Evolutionary conservation across 2,113 vertebrate species (phyloP), one percentile per base, ranked within the genome.

Genomic region (Odontesthes bonariensis): DNA sequence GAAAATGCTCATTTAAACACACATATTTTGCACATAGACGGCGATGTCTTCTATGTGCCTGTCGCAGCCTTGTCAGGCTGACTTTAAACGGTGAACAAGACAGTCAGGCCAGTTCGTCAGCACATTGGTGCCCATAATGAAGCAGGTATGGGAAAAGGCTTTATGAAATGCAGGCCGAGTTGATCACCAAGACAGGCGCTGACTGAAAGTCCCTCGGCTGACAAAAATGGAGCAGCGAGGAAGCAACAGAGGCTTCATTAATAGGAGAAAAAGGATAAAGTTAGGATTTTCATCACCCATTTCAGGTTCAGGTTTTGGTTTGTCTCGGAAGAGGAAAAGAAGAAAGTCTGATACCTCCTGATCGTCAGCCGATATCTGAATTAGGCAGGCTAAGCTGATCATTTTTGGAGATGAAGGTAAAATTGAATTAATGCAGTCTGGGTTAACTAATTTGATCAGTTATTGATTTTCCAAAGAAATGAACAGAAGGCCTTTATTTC

Each of bases 91-190:
- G 67, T 75, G 73, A 66, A 77, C 40, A 35, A 84, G 88, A 85
- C 74, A 63, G 76, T 67, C 40, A 22, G 66, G 60, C 8, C 75
- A 75, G 73, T 83, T 77, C 77, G 61, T 71, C 69, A 69, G 69
- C 53, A 49, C 64, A 54, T 32, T 42, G 76, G 62, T 78, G 82
- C 89, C 82, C 75, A 89, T 85, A 89, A 86, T 79, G 47, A 58
- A 91, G 60, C 68, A 87, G 82, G 65, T 84, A 51, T 76, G 81
- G 77, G 78, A 85, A 82, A 76, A 65, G 55, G 57, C 62, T 76
- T 79, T 54, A 22, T 31, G 63, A 87, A 90, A 90, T 83, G 75
- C 85, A 86, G 82, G 84, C 57, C 86, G 84, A 69, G 72, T 85
- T 88, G 71, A 70, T 89, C 83, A 89, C 82, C 1, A 32, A 77